A percentile compares a stretch with the other conserved stretches of the same genome.
phyloP scores from a whole-genome alignment of 2,797 vertebrate species.

The Triplophysa bombifrons region DNA sequence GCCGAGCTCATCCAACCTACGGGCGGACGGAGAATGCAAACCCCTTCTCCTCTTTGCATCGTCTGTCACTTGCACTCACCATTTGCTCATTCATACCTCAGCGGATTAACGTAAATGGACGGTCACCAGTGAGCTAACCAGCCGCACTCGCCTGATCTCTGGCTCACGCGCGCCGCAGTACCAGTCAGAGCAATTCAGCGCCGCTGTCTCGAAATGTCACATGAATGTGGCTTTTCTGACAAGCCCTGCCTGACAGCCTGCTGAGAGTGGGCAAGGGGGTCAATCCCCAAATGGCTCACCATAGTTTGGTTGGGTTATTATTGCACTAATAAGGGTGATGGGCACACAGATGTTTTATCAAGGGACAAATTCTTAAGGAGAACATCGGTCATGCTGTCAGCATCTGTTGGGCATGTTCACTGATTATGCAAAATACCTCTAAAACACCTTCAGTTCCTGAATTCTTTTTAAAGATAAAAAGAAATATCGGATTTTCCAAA shows the following conservation, averaged over 20 bases:
- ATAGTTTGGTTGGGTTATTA: constrained; percentile 40
- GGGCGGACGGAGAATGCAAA: constrained; percentile 31
- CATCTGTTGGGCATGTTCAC: neutral
- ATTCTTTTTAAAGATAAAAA: neutral
- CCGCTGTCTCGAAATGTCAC: constrained; percentile 51
- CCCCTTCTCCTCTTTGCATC: constrained; percentile 24
- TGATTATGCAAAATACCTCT: neutral
- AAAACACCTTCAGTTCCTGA: neutral
- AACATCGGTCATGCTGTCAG: neutral
- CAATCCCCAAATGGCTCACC: constrained; percentile 52
- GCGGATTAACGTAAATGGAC: constrained; percentile 43
- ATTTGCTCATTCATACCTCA: constrained; percentile 36
- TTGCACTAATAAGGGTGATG: constrained; percentile 37
- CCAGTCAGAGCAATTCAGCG: constrained; percentile 56
- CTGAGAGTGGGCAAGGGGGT: constrained; percentile 48
- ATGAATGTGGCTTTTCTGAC: constrained; percentile 56
- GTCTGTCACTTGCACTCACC: constrained; percentile 31
- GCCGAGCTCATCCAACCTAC: constrained; percentile 3
- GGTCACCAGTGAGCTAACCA: constrained; percentile 50
- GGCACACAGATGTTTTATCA: constrained; percentile 28
- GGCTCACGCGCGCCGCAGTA: constrained; percentile 38
- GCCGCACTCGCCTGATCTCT: constrained; percentile 43
- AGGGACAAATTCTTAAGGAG: constrained; percentile 27
- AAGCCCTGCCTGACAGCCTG: constrained; percentile 51
- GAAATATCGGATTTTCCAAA: no score